A percentile compares a stretch with the other conserved stretches of the same genome.
Conservation (phyloP, 2,797 vertebrate species). For the Hippocampus kuda region DNA sequence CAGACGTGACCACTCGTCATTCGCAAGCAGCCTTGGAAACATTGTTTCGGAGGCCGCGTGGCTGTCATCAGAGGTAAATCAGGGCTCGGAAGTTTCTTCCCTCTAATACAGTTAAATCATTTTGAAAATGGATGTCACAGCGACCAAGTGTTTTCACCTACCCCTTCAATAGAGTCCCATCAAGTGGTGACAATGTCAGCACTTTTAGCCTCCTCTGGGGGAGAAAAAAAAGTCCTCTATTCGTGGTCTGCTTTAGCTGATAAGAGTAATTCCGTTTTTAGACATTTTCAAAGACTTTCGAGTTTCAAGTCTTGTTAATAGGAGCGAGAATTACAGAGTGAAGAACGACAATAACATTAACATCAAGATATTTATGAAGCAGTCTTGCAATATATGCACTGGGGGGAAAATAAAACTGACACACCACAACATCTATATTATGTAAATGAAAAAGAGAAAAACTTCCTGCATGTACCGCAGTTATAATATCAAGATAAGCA, state of each 20-base stretch:
- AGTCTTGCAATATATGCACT: background rate
- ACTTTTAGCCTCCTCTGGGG: conserved; percentile 66
- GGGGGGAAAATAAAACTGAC: background rate
- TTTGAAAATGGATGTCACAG: conserved; percentile 79
- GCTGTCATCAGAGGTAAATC: conserved; percentile 77
- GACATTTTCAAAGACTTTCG: conserved; percentile 22
- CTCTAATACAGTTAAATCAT: conserved; percentile 76
- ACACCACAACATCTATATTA: background rate
- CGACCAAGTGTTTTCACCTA: conserved; percentile 74
- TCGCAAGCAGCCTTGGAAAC: conserved; percentile 79
- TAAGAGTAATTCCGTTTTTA: conserved; percentile 10
- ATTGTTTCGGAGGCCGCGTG: conserved; percentile 71
- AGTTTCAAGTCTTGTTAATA: conserved; percentile 20
- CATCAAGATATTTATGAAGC: background rate
- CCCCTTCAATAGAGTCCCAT: conserved; percentile 71
- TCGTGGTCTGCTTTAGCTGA: conserved; percentile 40
- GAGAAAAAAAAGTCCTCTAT: conserved; percentile 35
- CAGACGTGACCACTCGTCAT: conserved; percentile 79
- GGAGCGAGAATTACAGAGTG: background rate
- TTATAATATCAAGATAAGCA: background rate
- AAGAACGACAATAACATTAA: background rate
- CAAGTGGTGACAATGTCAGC: conserved; percentile 77
- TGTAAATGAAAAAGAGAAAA: background rate
- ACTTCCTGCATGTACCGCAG: background rate
- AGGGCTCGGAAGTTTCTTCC: conserved; percentile 72